These are phyloP conservation scores for Conops quadrifasciatus DNA, from an alignment of 2,888 invertebrate genomes.

Conservation along the genomic window DNA sequence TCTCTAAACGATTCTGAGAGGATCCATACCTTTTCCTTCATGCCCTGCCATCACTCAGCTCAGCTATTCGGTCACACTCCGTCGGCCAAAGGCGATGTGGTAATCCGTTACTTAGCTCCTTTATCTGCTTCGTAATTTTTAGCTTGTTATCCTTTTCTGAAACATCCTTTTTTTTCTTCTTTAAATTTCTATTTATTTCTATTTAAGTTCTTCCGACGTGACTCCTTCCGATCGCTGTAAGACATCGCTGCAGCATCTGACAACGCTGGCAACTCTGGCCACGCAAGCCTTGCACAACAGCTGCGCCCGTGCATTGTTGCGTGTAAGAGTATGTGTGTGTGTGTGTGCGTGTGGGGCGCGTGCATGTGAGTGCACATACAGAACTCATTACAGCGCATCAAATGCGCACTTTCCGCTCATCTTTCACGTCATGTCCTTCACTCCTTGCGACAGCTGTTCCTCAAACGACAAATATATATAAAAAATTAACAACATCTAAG, in stretches of 20 bases:
- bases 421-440: conserved; percentile 29
- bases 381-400: conserved; percentile 32
- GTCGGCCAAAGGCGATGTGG: conserved; percentile 43
- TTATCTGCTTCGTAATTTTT: conserved; percentile 44
- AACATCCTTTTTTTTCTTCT: conserved; percentile 25
- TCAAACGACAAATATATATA: not conserved
- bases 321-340: conserved; percentile 5
- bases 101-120: conserved; percentile 47
- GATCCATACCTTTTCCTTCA: not conserved
- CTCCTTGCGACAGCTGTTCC: too few relatives aligned
- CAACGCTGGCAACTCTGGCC: conserved; percentile 3
- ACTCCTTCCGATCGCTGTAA: too few relatives aligned
- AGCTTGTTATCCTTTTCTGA: conserved; percentile 27
- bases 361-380: conserved; percentile 8
- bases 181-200: too few relatives aligned
- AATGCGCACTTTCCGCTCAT: conserved; percentile 34
- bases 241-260: too few relatives aligned
- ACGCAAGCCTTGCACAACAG: not conserved
- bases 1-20: too few relatives aligned
- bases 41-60: conserved; percentile 10
- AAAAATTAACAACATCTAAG: too few relatives aligned
- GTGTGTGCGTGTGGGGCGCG: not conserved
- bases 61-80: conserved; percentile 36
- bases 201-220: not conserved
- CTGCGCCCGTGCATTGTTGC: conserved; percentile 13